Evolutionary conservation across 2,113 vertebrate genomes (phyloP).

Genomic region (Petrocephalus zakoni): DNA sequence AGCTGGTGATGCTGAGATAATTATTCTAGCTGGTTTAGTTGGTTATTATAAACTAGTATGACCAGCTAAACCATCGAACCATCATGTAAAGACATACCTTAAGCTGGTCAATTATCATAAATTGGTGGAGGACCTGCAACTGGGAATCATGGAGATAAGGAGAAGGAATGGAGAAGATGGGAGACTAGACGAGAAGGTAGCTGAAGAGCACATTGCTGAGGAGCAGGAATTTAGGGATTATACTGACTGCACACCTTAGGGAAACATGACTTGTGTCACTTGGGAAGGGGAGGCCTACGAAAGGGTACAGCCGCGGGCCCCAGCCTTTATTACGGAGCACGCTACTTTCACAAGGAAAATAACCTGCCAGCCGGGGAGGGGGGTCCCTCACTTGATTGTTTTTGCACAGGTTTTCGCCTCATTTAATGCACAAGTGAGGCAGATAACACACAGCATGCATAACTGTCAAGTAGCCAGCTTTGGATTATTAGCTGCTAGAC

Average conservation of each 20-base stretch:
- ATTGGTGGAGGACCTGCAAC: neutral
- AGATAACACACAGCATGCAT: neutral
- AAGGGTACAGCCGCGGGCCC: no score
- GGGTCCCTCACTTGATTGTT: neutral
- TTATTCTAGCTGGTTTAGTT: neutral
- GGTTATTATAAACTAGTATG: neutral
- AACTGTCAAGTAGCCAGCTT: neutral
- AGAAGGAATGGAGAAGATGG: no score
- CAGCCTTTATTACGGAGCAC: no score
- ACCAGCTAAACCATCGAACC: neutral
- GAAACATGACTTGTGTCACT: no score
- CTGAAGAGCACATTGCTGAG: no score
- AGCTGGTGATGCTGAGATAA: neutral
- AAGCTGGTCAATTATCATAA: neutral
- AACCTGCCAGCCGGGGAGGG: neutral
- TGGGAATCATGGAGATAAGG: neutral
- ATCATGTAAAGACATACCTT: neutral
- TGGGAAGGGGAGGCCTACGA: no score
- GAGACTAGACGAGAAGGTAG: no score
- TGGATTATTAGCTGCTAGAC: neutral
- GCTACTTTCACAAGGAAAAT: no score
- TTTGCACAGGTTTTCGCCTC: neutral
- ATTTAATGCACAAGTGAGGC: neutral
- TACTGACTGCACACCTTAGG: no score
- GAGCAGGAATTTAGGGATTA: no score